phyloP scores from a whole-genome alignment of 1,140 invertebrate genomes.

The Yoshiicerus persimilis region DNA sequence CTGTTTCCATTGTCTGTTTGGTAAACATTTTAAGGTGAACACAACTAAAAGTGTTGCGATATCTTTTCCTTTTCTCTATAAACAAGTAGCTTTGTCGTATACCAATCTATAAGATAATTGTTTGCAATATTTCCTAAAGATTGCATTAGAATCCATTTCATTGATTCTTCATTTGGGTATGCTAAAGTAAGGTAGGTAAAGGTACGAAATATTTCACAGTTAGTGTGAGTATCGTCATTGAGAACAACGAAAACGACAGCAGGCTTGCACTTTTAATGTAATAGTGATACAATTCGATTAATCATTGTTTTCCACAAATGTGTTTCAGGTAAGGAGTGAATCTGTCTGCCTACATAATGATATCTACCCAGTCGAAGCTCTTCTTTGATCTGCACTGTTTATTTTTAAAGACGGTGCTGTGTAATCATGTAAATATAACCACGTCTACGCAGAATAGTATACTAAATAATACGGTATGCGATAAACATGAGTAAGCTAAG shows the following conservation, averaged over 20 bases:
- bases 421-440: background rate
- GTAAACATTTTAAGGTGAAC: background rate
- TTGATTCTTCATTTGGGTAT: background rate
- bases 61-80: background rate
- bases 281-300: background rate
- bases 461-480: background rate
- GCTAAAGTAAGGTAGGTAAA: background rate
- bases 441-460: too few relatives aligned
- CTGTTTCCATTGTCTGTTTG: background rate
- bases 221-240: background rate
- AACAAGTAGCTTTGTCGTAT: background rate
- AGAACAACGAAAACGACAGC: background rate
- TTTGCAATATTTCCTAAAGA: background rate
- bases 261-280: background rate
- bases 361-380: too few relatives aligned
- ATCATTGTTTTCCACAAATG: background rate
- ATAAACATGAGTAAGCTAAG: too few relatives aligned
- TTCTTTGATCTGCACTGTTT: background rate
- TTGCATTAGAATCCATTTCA: background rate
- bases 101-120: background rate
- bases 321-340: background rate
- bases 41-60: background rate
- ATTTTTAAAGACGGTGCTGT: background rate
- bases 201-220: too few relatives aligned
- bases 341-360: background rate